phyloP scores from a whole-genome alignment of 1,140 invertebrate genomes.

The Euwallacea similis region DNA sequence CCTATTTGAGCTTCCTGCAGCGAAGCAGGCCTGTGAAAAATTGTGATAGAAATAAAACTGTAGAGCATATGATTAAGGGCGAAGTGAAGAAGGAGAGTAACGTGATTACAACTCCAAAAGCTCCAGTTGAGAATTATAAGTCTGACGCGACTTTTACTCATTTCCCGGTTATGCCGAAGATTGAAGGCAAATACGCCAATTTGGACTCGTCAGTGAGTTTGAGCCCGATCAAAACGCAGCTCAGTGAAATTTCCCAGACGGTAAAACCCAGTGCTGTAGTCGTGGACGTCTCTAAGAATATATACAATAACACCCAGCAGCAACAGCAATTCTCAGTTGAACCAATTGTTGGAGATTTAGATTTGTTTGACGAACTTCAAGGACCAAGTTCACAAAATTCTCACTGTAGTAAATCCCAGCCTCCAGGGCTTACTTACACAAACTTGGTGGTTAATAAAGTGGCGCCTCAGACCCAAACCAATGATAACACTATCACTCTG shows the following conservation, averaged over 20 bases:
- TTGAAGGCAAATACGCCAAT: too few species aligned
- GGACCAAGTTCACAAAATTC: not conserved
- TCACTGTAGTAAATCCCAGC: too few species aligned
- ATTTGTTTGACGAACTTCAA: slow-evolving; percentile 23
- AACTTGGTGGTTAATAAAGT: too few species aligned
- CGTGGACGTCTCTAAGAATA: too few species aligned
- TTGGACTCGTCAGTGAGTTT: not conserved
- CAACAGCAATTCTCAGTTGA: too few species aligned
- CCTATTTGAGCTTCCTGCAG: slow-evolving; percentile 37
- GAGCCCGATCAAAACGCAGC: slow-evolving; percentile 11
- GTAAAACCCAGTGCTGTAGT: not conserved
- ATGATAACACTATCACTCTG: slow-evolving; percentile 29
- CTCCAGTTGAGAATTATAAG: not conserved
- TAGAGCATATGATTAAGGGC: not conserved
- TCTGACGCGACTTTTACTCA: too few species aligned
- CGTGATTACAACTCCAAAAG: not conserved
- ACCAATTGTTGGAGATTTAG: not conserved
- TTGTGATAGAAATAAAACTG: not conserved
- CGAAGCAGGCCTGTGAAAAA: not conserved
- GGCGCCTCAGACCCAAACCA: not conserved
- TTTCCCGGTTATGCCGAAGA: not conserved
- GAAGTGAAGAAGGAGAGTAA: not conserved
- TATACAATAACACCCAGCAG: too few species aligned
- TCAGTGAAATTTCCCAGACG: slow-evolving; percentile 8
- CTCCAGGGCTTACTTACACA: too few species aligned